Evolutionary conservation across 2,797 vertebrate genomes (phyloP).

Genomic region (Cirrhinus molitorella): DNA sequence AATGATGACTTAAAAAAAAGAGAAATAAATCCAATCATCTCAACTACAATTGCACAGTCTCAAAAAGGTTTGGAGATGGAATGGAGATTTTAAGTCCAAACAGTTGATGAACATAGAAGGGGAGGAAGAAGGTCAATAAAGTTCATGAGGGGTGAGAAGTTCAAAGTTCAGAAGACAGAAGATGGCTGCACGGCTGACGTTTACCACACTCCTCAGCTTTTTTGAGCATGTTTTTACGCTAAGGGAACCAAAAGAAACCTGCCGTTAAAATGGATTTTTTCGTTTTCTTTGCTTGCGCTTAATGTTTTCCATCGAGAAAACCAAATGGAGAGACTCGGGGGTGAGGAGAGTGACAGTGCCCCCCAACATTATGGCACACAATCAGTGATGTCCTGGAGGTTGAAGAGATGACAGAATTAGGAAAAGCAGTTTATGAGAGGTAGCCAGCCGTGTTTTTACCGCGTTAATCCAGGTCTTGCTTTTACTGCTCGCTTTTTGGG

Average conservation of each 20-base stretch:
- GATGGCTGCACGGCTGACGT: constrained; percentile 83
- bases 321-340: constrained; percentile 80
- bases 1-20: constrained; percentile 81
- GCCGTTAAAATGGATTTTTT: constrained; percentile 80
- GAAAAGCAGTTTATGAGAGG: constrained; percentile 86
- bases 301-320: constrained; percentile 82
- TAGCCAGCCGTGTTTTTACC: constrained; percentile 71
- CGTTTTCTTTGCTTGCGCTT: constrained; percentile 60
- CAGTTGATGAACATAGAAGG: constrained; percentile 88
- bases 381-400: constrained; percentile 86
- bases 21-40: constrained; percentile 80
- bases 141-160: constrained; percentile 88
- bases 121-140: constrained; percentile 86
- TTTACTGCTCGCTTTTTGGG: constrained; percentile 72
- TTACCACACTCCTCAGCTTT: constrained; percentile 78
- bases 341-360: constrained; percentile 80
- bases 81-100: constrained; percentile 89
- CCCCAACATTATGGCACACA: constrained; percentile 84
- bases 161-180: constrained; percentile 85
- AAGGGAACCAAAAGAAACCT: constrained; percentile 77
- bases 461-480: constrained; percentile 83
- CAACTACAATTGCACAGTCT: constrained; percentile 89
- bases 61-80: constrained; percentile 84
- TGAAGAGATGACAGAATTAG: constrained; percentile 86
- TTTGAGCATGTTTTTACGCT: constrained; percentile 78